phyloP scores from a whole-genome alignment of 2,113 vertebrate genomes.

The Struthio camelus region DNA sequence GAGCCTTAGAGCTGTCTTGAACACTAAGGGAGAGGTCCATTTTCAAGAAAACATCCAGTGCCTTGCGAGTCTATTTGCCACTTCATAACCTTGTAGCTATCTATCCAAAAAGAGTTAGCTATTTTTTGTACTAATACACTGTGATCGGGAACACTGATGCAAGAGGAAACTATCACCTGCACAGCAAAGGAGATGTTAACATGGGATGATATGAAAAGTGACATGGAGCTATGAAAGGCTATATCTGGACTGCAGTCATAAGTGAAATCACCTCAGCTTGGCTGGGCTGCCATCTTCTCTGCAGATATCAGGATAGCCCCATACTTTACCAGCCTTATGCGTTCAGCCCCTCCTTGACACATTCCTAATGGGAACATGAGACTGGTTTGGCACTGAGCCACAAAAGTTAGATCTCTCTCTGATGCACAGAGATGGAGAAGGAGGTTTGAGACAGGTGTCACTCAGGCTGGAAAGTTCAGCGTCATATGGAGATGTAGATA shows the following conservation, averaged over 20 bases:
- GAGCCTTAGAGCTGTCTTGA: background rate
- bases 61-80: background rate
- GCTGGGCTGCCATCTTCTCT: background rate
- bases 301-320: background rate
- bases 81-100: accelerated
- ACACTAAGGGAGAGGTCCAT: background rate
- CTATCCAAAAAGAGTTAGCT: background rate
- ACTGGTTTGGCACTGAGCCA: background rate
- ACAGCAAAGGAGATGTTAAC: background rate
- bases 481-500: background rate
- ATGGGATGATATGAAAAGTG: background rate
- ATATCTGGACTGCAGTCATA: background rate
- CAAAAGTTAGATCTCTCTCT: background rate
- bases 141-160: background rate
- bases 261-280: background rate
- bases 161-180: background rate
- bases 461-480: background rate
- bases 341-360: background rate
- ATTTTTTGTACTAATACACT: background rate
- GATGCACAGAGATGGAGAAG: background rate
- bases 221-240: background rate
- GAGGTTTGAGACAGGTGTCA: background rate
- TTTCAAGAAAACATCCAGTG: background rate
- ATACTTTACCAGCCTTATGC: background rate
- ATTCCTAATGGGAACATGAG: background rate